phyloP scores from a whole-genome alignment of 2,113 vertebrate genomes.

The Haliaeetus leucogaster region DNA sequence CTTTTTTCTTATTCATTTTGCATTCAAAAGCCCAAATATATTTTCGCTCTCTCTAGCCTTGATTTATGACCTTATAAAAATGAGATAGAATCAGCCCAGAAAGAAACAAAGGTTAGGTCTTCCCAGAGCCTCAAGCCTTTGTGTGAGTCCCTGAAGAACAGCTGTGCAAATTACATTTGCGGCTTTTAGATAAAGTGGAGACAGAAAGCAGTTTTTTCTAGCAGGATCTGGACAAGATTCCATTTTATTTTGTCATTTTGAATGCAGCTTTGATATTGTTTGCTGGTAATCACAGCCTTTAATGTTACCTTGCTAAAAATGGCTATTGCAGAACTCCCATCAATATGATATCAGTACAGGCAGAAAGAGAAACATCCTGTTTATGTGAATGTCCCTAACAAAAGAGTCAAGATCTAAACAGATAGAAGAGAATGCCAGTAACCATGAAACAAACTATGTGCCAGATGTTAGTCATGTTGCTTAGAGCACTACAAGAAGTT shows the following conservation, averaged over 20 bases:
- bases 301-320: constrained; percentile 54
- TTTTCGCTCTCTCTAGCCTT: constrained; percentile 15
- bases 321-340: neutral
- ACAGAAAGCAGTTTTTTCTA: constrained; percentile 28
- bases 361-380: constrained; percentile 62
- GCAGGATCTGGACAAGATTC: constrained; percentile 51
- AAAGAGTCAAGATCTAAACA: constrained; percentile 53
- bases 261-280: constrained; percentile 59
- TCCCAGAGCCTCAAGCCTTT: constrained; percentile 53
- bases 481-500: constrained; percentile 6
- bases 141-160: constrained; percentile 54
- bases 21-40: constrained; percentile 53
- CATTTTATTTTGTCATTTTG: constrained; percentile 52
- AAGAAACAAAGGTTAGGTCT: constrained; percentile 51
- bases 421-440: constrained; percentile 41
- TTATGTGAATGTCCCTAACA: constrained; percentile 49
- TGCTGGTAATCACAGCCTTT: constrained; percentile 17
- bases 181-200: constrained; percentile 44
- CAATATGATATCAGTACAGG: neutral
- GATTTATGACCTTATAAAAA: constrained; percentile 50
- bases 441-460: constrained; percentile 2
- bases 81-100: constrained; percentile 35
- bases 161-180: constrained; percentile 70
- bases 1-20: constrained; percentile 9
- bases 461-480: constrained; percentile 40